Base-by-base conservation (phyloP, 2,113 vertebrate genomes). In the Pteronura brasiliensis region DNA sequence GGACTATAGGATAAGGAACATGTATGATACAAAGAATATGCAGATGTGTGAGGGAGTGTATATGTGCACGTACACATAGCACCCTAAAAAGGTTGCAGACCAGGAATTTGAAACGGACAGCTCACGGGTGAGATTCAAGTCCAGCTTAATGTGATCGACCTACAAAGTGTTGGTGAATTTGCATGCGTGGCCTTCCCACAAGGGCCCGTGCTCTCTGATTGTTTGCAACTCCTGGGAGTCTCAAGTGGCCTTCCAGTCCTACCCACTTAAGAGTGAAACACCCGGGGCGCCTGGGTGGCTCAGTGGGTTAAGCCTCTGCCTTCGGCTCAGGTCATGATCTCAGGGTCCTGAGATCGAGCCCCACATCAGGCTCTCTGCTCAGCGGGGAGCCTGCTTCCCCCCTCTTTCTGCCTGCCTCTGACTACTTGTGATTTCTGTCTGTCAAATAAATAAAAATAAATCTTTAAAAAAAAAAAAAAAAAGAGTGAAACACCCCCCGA, bases 111-210 rank as follows among this genome's bases (percentile, higher is more conserved):
- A 65, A 74, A 3, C 20, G 9, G 0, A 7, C 4, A n/a, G 44
- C 36, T 79, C 44, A 9, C 6, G 1, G 23, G 49, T 20, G 85
- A 2, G 44, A 21, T 14, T 15, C 29, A 1, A 21, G 44, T 31
- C 65, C 17, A 0, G 0, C 34, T 39, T 23, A 0, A 34, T 49
- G 7, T 1, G 59, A 31, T 12, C 0, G 3, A 9, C 25, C 55
- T 3, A 29, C 27, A 14, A 86, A 63, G 76, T 31, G 23, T 27
- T 29, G 13, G 29, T 15, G 27, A 14, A 29, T 44, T 7, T 15
- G n/a, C 36, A 23, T 0, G 34, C 0, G 14, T 11, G 12, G 12
- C 34, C 57, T 79, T 76, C n/a, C 8, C 7, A 34, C 3, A 5
- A 4, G n/a, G 34, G 74, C 6, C 3, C 7, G 23, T 1, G 9